Conservation (phyloP, 2,888 invertebrate species). For the Caenorhabditis doughertyi region DNA sequence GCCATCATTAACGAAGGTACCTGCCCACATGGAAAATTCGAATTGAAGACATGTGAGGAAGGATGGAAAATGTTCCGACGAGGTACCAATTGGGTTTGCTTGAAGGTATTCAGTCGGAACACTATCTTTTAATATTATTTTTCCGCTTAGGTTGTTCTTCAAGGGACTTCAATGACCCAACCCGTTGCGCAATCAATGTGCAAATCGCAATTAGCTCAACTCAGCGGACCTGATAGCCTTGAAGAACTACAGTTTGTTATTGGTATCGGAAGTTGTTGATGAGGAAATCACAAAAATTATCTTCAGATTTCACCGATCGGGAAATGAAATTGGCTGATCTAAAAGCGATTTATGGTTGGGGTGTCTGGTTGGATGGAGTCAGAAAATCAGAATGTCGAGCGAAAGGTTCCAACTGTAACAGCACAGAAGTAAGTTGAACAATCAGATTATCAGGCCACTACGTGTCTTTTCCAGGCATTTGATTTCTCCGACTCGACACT, state of each 20-base stretch:
- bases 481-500: background rate
- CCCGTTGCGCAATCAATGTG: background rate
- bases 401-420: background rate
- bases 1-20: background rate
- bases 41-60: background rate
- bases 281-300: background rate
- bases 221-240: background rate
- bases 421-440: background rate
- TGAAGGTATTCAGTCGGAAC: background rate
- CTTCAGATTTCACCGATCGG: background rate
- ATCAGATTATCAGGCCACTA: background rate
- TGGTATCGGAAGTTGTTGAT: no score
- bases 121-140: background rate
- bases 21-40: background rate
- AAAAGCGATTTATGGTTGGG: background rate
- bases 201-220: background rate
- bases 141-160: no score
- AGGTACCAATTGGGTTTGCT: background rate
- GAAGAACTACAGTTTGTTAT: no score
- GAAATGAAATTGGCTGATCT: background rate
- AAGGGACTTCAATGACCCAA: background rate
- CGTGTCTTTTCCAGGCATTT: background rate
- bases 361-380: background rate
- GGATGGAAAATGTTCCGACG: background rate
- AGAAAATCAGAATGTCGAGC: background rate